Base-by-base conservation (phyloP, 2,888 invertebrate species). In the Thelaira solivaga region DNA sequence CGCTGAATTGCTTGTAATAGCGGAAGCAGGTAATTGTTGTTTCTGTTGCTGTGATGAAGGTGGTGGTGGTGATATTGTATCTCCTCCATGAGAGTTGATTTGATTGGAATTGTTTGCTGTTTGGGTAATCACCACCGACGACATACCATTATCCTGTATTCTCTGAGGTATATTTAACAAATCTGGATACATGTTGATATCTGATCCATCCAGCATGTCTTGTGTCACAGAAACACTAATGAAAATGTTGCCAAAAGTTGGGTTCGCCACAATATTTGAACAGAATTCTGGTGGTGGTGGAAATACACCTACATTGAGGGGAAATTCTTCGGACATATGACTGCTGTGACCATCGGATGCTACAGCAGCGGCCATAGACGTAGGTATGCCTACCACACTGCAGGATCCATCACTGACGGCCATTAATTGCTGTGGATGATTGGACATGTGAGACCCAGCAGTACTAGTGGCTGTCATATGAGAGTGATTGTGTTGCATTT, bases 211-310 rank as follows among this genome's bases (percentile, higher is more conserved):
- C 41, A 89, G 83, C 83, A 93, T 91, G 79, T 95, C 94, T 89
- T 95, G 94, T 75, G 93, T 92, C 82, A 93, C 91, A 8, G 93
- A 93, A 57, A 95, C 95, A 80, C 95, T 95, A 88, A 96, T 95
- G 90, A 95, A 95, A 83, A 96, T 95, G 86, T 95, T 96, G 29
- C 89, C 89, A 72, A 88, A 89, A 2, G 87, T 85, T 16, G 89
- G 88, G 82, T 89, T 89, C 53, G 86, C 83, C 41, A 89, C 88
- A 53, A 89, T 87, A 77, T 88, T 89, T 24, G 89, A 89, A 81
- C 89, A 92, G 84, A 92, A 92, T 85, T 92, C 92, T 6, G 92
- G 90, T 64, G 90, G 92, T 34, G 92, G 92, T 64, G 90, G 90
- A 82, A 90, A 90, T 0, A 90, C 90, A 67, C 89, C 89, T 36